These are phyloP conservation scores for Thalpophila matura DNA, from an alignment of 2,888 invertebrate genomes.

Conservation along the genomic window DNA sequence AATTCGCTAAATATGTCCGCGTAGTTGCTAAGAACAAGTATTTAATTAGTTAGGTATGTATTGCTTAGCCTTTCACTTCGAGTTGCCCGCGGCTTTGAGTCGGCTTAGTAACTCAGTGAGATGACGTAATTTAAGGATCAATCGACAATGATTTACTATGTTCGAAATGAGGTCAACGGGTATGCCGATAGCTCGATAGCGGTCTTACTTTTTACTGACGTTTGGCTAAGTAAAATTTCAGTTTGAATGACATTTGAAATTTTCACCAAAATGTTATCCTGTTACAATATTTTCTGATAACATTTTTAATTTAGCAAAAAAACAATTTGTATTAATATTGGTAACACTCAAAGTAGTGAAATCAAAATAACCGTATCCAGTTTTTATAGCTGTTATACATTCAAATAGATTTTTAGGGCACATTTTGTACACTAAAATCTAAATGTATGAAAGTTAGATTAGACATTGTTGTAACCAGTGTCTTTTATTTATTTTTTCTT, in stretches of 20 bases:
- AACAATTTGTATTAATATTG: too few species aligned
- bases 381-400: too few species aligned
- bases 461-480: too few species aligned
- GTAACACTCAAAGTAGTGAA: too few species aligned
- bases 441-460: too few species aligned
- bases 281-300: too few species aligned
- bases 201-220: slow-evolving; percentile 24
- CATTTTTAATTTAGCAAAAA: too few species aligned
- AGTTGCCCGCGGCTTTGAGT: slow-evolving; percentile 56
- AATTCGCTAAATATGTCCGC: slow-evolving; percentile 44
- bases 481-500: too few species aligned
- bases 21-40: slow-evolving; percentile 55
- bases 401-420: too few species aligned
- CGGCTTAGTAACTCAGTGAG: slow-evolving; percentile 46
- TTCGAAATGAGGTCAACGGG: slow-evolving; percentile 50
- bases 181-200: slow-evolving; percentile 17
- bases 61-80: slow-evolving; percentile 63
- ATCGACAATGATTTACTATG: slow-evolving; percentile 61
- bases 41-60: slow-evolving; percentile 60
- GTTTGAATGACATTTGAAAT: neutral
- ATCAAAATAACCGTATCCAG: too few species aligned
- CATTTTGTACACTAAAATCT: too few species aligned
- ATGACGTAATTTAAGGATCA: slow-evolving; percentile 66
- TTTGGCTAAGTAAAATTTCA: slow-evolving; percentile 9
- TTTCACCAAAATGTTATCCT: neutral